Evolutionary conservation across 1,140 invertebrate genomes (phyloP), one percentile per base, ranked within the genome.

Genomic region (Argopecten irradians): DNA sequence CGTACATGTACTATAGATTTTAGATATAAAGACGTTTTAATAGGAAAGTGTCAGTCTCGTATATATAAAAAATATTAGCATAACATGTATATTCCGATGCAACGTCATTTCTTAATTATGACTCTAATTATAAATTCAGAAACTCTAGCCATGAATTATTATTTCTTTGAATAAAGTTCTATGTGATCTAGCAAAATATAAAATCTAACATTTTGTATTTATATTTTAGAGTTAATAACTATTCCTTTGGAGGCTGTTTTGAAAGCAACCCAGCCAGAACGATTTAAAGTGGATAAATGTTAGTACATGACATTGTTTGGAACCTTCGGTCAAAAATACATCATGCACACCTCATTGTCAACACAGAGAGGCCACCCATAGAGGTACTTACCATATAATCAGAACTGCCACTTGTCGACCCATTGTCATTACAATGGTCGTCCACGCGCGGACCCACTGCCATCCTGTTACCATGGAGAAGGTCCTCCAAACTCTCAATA

Each of bases 401-500:
- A 0, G 94, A 94, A 32, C 93, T 93, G 83, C 93, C 92, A 84
- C 92, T 94, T 35, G 93, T 93, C 22, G 94, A 95, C 33, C 93
- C 93, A 39, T 91, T 91, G 83, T 94, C 92, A 85, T 93, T 92
- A 71, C 90, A 89, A 86, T 90, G 91, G 41, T 92, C 92, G 19
- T 93, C 92, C 19, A 86, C 92, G 5, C 55, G 22, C 22, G 55
- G 55, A 41, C 87, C 84, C 33, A 92, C 86, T 9, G 90, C 89
- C 11, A 94, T 92, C n/a, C 94, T 91, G 55, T 92, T 95, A 0
- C 93, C 93, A 84, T 95, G 94, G n/a, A 96, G 92, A 91, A 96
- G 92, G 83, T 96, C 94, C 92, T 99, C 99, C 90, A 99, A 95
- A 92, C 98, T 98, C 94, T 99, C 98, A 91, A 99, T 99, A 95